Evolutionary conservation across 1,140 invertebrate genomes (phyloP).

Genomic region (Pogonomyrmex californicus): DNA sequence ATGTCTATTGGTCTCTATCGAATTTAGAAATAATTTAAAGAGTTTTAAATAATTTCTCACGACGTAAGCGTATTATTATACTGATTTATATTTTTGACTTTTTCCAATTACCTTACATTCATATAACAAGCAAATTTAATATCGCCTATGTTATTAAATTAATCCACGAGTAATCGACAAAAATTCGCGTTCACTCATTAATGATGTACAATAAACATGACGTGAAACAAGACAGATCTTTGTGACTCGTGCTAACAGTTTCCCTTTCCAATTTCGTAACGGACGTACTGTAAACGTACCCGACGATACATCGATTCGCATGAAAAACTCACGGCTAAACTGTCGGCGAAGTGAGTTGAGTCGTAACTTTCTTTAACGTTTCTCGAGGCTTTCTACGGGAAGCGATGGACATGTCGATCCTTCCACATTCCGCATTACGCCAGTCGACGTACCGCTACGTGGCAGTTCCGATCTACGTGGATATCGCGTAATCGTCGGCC

Average conservation of each 20-base stretch:
- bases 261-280: conserved; percentile 25
- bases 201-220: not conserved
- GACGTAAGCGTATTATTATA: not conserved
- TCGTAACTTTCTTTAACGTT: conserved; percentile 61
- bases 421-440: conserved; percentile 52
- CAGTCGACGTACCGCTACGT: conserved; percentile 52
- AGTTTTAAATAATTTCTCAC: not conserved
- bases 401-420: conserved; percentile 58
- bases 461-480: conserved; percentile 52
- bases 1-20: not conserved
- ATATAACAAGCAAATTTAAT: not conserved
- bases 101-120: conserved; percentile 12
- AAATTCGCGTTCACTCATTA: not conserved
- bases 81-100: no score
- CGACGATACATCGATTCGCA: conserved; percentile 25
- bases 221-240: not conserved
- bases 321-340: conserved; percentile 41
- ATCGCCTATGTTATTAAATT: not conserved
- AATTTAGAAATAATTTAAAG: not conserved
- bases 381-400: conserved; percentile 16
- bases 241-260: not conserved
- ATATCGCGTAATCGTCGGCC: conserved; percentile 58
- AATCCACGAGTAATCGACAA: not conserved
- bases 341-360: conserved; percentile 29
- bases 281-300: not conserved